Percentiles rank a stretch among this genome's conserved stretches.
These are phyloP conservation scores for Hydractinia symbiolongicarpus DNA, from an alignment of 30 jellyfish, hydroid and myxozoan species.

Conservation along the genomic window DNA sequence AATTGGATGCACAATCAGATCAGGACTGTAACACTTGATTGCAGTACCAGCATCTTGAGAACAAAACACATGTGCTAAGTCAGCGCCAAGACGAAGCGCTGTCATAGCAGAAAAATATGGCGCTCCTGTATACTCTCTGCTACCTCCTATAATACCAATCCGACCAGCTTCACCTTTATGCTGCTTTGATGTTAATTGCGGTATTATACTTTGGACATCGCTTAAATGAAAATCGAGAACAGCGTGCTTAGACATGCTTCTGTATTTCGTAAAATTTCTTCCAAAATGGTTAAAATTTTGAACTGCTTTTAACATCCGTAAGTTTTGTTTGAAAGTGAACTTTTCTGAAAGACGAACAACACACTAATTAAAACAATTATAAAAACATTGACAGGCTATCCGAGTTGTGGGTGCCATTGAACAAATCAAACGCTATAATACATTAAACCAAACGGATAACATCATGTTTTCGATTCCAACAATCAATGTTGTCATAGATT, in stretches of 20 bases:
- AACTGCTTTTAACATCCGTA: no score
- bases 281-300: no score
- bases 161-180: constrained; percentile 91
- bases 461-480: no score
- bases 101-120: constrained; percentile 96
- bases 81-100: constrained; percentile 94
- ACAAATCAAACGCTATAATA: no score
- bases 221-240: background rate
- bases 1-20: constrained; percentile 89
- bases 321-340: no score
- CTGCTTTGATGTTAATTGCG: constrained; percentile 42
- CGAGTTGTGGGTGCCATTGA: no score
- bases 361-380: no score
- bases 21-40: constrained; percentile 94
- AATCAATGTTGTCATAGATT: no score
- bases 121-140: constrained; percentile 98
- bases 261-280: no score
- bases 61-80: constrained; percentile 84
- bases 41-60: constrained; percentile 76
- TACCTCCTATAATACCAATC: constrained; percentile 91
- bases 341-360: no score
- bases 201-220: constrained; percentile 32
- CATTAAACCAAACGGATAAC: no score
- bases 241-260: background rate
- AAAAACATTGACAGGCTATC: no score